Base-by-base conservation (phyloP, 2,113 vertebrate species). In the Rana temporaria region DNA sequence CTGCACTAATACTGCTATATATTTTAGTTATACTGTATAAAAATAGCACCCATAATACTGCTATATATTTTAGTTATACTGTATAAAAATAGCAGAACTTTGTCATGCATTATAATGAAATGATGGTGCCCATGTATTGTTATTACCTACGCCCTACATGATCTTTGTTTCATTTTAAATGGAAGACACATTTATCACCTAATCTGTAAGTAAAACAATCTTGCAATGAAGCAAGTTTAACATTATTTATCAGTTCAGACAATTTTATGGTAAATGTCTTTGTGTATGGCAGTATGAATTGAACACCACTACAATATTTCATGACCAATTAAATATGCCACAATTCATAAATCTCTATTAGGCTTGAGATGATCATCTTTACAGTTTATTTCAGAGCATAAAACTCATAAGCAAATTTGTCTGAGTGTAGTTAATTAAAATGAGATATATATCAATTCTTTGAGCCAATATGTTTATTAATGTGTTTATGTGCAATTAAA, bases 291-390 rank as follows among this genome's bases (percentile, higher is more conserved):
- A 53, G 38, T 52, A 57, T 79, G 48, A 79, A 56, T 79, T 79
- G 26, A 65, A 79, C 48, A 63, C 53, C 22, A 30, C 15, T 71
- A 62, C n/a, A 79, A 64, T 72, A 70, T 59, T 79, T 79, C 19
- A 68, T 60, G 66, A 53, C 57, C 64, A 19, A 63, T 63, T 64
- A 64, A 63, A 73, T 55, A 22, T 65, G 69, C 64, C 48, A 73
- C 79, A 62, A 55, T 65, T 53, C 79, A 72, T 81, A 53, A 81
- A 72, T 71, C 38, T 65, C 68, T 64, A 32, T 63, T 81, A 71
- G 20, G 24, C 19, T 67, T 79, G 22, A 55, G 68, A 53, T 34
- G 48, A 81, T 81, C 68, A 73, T 64, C 22, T 64, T 56, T 72
- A 62, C n/a, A 72, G 52, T 81, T 64, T 73, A 63, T 73, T 71